phyloP scores from a whole-genome alignment of 1,140 invertebrate species.

The Nasonia giraulti region DNA sequence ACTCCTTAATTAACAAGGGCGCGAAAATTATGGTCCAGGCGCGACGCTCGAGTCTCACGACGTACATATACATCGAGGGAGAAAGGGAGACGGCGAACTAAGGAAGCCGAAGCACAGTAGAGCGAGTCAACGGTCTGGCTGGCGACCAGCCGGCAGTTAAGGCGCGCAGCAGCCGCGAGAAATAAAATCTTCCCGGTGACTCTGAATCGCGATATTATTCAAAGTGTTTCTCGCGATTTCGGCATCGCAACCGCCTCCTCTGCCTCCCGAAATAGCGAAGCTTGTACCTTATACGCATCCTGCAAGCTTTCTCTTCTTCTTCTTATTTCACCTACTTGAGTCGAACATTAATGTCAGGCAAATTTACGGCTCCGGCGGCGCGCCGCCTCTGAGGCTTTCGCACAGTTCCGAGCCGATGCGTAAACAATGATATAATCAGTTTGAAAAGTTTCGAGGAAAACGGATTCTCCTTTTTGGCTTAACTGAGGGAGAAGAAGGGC shows the following conservation, averaged over 20 bases:
- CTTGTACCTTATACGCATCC: not conserved
- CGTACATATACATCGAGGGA: not conserved
- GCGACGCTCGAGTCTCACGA: no score
- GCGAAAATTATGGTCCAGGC: slow-evolving; percentile 34
- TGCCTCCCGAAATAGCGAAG: not conserved
- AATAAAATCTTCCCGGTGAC: slow-evolving; percentile 70
- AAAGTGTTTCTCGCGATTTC: slow-evolving; percentile 71
- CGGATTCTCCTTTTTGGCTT: slow-evolving; percentile 2
- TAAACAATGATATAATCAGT: slow-evolving; percentile 53
- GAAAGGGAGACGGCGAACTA: slow-evolving; percentile 53
- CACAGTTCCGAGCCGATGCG: not conserved
- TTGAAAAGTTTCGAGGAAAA: slow-evolving; percentile 33
- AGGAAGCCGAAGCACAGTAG: slow-evolving; percentile 31
- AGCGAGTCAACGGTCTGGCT: slow-evolving; percentile 66
- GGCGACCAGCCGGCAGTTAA: slow-evolving; percentile 66
- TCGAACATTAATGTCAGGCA: slow-evolving; percentile 54
- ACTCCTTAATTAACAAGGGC: slow-evolving; percentile 61
- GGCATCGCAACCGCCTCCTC: slow-evolving; percentile 19
- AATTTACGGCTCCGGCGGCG: slow-evolving; percentile 21
- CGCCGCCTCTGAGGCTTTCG: not conserved
- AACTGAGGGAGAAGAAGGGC: no score
- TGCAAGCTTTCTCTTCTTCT: slow-evolving; percentile 6
- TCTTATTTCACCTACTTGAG: slow-evolving; percentile 57
- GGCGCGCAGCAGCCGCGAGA: slow-evolving; percentile 67
- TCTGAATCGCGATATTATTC: slow-evolving; percentile 73